Evolutionary conservation across 2,797 vertebrate genomes (phyloP).

Genomic region (Fistularia commersonii): DNA sequence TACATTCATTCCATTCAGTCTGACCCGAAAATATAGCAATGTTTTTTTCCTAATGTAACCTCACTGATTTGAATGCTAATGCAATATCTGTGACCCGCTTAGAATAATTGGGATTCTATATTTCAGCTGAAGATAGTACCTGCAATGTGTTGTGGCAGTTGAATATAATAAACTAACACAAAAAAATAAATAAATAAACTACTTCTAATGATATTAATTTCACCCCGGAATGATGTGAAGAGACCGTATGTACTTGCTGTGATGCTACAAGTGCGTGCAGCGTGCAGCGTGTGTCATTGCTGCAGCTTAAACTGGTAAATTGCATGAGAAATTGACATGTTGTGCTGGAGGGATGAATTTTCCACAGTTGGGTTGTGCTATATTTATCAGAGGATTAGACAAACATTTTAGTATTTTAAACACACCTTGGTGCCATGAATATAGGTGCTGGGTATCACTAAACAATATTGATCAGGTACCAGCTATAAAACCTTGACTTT

Average conservation of each 20-base stretch:
- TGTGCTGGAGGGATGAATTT: conserved; percentile 31
- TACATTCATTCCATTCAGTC: conserved; percentile 16
- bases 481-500: too few species aligned
- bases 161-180: too few species aligned
- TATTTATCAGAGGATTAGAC: conserved; percentile 30
- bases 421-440: conserved; percentile 12
- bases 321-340: conserved; percentile 50
- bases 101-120: background rate
- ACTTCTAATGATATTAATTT: too few species aligned
- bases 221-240: too few species aligned
- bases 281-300: conserved; percentile 16
- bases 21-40: conserved; percentile 18
- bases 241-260: too few species aligned
- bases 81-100: conserved; percentile 10
- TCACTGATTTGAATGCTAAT: conserved; percentile 29
- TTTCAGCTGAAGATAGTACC: too few species aligned
- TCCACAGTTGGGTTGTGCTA: conserved; percentile 32
- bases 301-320: conserved; percentile 48
- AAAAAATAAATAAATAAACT: too few species aligned
- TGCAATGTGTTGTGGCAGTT: too few species aligned
- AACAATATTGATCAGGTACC: too few species aligned
- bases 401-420: conserved; percentile 23
- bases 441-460: too few species aligned
- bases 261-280: too few species aligned
- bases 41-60: background rate